Conservation (phyloP, 2,888 invertebrate species). For the Lampropteryx suffumata region DNA sequence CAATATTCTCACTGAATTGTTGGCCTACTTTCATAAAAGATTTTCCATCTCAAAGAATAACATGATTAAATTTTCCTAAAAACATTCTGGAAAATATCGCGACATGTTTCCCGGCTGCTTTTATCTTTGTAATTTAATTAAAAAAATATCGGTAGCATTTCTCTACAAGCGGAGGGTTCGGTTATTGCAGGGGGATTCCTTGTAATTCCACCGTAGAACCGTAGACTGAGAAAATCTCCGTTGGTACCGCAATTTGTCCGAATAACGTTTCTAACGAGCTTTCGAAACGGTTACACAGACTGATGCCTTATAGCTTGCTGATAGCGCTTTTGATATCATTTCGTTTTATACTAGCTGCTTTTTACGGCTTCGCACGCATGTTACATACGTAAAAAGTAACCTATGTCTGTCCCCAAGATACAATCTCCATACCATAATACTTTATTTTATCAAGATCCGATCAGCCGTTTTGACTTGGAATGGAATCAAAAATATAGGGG, state of each 20-base stretch:
- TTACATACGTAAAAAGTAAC: too few species aligned
- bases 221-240: constrained; percentile 47
- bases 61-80: constrained; percentile 34
- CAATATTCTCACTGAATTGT: constrained; percentile 10
- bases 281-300: constrained; percentile 6
- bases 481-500: too few species aligned
- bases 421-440: too few species aligned
- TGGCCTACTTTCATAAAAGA: constrained; percentile 16
- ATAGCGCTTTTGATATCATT: too few species aligned
- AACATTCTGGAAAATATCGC: constrained; percentile 34
- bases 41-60: constrained; percentile 29
- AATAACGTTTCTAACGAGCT: constrained; percentile 34
- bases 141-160: constrained; percentile 57
- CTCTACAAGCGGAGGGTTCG: constrained; percentile 48
- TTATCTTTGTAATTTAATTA: constrained; percentile 57
- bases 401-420: too few species aligned
- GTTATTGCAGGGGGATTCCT: constrained; percentile 52
- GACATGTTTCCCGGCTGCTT: constrained; percentile 38
- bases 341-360: too few species aligned
- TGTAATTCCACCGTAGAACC: constrained; percentile 43
- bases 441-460: too few species aligned
- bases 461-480: too few species aligned
- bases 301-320: not conserved
- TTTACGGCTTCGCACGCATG: too few species aligned
- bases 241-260: constrained; percentile 47